phyloP scores from a whole-genome alignment of 2,888 invertebrate genomes.

The Eueremaeus valkanovi region DNA sequence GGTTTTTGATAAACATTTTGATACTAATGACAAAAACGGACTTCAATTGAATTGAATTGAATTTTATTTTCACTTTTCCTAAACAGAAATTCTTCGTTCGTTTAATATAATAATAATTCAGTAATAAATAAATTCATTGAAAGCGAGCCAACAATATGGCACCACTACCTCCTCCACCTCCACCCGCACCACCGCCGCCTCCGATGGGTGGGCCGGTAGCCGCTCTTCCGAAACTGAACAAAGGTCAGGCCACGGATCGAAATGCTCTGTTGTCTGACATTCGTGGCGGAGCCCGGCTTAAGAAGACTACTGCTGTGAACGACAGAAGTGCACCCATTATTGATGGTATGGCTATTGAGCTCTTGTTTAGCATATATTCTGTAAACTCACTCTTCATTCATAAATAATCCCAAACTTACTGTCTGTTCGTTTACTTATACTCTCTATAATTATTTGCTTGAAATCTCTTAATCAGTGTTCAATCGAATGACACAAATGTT shows the following conservation, averaged over 20 bases:
- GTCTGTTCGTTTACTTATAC: not conserved
- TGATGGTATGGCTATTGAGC: slow-evolving; percentile 40
- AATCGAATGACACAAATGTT: no score
- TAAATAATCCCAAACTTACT: not conserved
- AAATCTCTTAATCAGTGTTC: no score
- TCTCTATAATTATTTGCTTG: no score
- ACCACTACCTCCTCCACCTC: slow-evolving; percentile 56
- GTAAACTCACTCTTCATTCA: not conserved
- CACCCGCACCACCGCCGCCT: slow-evolving; percentile 57
- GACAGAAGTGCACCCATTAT: slow-evolving; percentile 38
- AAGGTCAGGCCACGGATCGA: not conserved
- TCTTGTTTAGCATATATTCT: not conserved
- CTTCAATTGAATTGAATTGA: not conserved
- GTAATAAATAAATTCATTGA: not conserved
- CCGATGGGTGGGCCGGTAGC: slow-evolving; percentile 52
- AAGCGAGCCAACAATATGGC: slow-evolving; percentile 53
- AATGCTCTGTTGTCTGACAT: slow-evolving; percentile 40
- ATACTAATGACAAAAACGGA: not conserved
- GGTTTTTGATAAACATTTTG: not conserved
- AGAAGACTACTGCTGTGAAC: slow-evolving; percentile 33
- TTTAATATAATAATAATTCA: not conserved
- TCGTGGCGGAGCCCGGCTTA: slow-evolving; percentile 35
- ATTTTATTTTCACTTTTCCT: not conserved
- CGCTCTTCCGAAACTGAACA: not conserved
- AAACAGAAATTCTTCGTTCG: not conserved